Evolutionary conservation across 2,113 vertebrate species (phyloP), one percentile per base, ranked within the genome.

Genomic region (Terrapene triunguis): DNA sequence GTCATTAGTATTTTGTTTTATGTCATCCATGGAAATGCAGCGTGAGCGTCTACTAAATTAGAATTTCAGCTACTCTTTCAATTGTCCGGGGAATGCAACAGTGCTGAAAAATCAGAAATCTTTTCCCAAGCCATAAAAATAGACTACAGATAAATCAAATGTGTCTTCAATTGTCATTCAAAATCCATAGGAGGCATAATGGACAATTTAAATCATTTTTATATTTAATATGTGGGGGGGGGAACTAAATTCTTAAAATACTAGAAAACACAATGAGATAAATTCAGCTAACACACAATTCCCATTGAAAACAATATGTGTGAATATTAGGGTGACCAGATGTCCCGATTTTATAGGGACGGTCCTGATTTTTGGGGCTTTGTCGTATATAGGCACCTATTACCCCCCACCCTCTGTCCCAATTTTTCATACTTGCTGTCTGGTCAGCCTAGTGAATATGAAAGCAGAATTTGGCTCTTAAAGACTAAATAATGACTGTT

Each of bases 81-180:
- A 35, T 95, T 89, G 95, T 93, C 88, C 51, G 85, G 81, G 89
- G 92, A 97, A 97, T 91, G 57, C 92, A 93, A 85, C 74, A 96
- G 80, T 93, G 80, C 89, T 82, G 84, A 97, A 97, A 93, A 88
- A 92, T 95, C 88, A 62, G 48, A 85, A 89, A 0, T 95, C 53
- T 96, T 93, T 76, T 84, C 38, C 47, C 74, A 96, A 88, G 89
- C 50, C 59, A 17, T 94, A 85, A 22, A 65, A 74, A 94, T 94
- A 89, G 47, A 81, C 88, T 92, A 22, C 88, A 7, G 89, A 32
- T 38, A 2, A 24, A 51, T 93, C 57, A 91, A 29, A n/a, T 72
- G 4, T n/a, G 42, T 94, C 81, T 89, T 88, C 89, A 93, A 48
- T 42, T 50, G n/a, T 93, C 50, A 90, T 50, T 95, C 85, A 72